phyloP scores from a whole-genome alignment of 2,888 invertebrate genomes.

The Agriopis aurantiaria region DNA sequence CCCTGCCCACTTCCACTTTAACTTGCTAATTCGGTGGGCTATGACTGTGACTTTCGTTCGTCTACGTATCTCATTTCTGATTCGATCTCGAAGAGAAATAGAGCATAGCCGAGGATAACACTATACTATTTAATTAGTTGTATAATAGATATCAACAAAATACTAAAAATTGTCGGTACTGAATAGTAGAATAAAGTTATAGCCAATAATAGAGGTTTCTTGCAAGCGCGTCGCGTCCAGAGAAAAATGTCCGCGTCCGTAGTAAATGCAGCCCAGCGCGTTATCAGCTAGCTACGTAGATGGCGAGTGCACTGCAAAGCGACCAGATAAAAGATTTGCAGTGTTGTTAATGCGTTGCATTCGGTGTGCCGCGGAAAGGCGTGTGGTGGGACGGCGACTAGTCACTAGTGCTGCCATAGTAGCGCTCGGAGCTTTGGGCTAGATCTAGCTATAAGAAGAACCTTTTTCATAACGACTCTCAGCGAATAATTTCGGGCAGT shows the following conservation, averaged over 20 bases:
- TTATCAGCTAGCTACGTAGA: constrained; percentile 69
- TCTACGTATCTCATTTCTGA: no score
- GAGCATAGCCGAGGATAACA: no score
- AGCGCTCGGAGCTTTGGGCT: no score
- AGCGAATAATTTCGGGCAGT: no score
- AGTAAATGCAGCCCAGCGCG: constrained; percentile 51
- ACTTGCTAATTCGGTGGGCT: no score
- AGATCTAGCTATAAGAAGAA: no score
- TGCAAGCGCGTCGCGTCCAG: background rate
- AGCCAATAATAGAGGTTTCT: background rate
- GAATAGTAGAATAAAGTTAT: background rate
- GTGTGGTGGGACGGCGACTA: constrained; percentile 49
- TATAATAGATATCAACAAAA: background rate
- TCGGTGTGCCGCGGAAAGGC: constrained; percentile 56
- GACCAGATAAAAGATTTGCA: constrained; percentile 78
- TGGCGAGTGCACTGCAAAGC: constrained; percentile 56
- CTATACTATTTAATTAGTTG: no score
- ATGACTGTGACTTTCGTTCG: no score
- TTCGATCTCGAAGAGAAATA: no score
- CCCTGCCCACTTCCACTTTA: no score
- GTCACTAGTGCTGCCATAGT: background rate
- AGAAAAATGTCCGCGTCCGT: no score
- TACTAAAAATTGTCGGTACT: background rate
- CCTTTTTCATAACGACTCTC: no score
- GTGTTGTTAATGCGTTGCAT: constrained; percentile 75